Conservation (phyloP, 2,113 vertebrate species). For the Percopsis transmontana region DNA sequence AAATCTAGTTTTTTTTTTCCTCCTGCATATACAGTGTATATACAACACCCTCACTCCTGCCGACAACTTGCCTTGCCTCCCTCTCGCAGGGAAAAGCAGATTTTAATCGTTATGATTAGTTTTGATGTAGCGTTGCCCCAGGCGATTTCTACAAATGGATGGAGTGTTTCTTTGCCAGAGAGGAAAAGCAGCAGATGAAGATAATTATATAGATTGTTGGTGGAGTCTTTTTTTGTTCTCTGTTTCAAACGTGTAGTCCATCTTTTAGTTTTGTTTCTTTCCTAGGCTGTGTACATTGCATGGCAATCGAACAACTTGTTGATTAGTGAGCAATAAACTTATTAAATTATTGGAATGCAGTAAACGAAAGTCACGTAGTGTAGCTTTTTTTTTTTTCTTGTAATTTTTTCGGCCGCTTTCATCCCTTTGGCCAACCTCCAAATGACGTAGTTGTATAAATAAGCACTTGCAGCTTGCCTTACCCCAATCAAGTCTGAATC, state of each 20-base stretch:
- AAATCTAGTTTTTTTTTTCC: conserved; percentile 59
- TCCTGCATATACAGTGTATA: conserved; percentile 66
- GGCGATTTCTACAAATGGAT: conserved; percentile 99
- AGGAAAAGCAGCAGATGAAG: conserved; percentile 97
- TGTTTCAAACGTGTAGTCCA: conserved; percentile 69
- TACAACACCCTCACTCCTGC: conserved; percentile 86
- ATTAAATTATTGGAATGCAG: conserved; percentile 77
- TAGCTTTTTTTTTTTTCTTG: conserved; percentile 75
- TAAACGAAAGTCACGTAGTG: conserved; percentile 75
- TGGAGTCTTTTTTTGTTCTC: conserved; percentile 79
- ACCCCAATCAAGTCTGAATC: conserved; percentile 96
- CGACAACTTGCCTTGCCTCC: conserved; percentile 91
- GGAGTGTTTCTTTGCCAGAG: conserved; percentile 98
- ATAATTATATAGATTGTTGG: conserved; percentile 98
- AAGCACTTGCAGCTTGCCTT: conserved; percentile 93
- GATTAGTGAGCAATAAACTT: conserved; percentile 79
- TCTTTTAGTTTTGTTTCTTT: conserved; percentile 62
- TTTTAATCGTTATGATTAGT: conserved; percentile 99
- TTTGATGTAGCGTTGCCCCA: conserved; percentile 98
- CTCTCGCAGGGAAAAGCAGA: conserved; percentile 97
- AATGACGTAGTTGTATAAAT: conserved; percentile 89
- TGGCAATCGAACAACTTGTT: conserved; percentile 85
- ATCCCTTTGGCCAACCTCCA: conserved; percentile 80
- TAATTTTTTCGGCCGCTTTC: conserved; percentile 70
- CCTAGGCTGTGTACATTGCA: conserved; percentile 71